Conservation (phyloP, 2,113 vertebrate genomes). For the Spilogale gracilis region DNA sequence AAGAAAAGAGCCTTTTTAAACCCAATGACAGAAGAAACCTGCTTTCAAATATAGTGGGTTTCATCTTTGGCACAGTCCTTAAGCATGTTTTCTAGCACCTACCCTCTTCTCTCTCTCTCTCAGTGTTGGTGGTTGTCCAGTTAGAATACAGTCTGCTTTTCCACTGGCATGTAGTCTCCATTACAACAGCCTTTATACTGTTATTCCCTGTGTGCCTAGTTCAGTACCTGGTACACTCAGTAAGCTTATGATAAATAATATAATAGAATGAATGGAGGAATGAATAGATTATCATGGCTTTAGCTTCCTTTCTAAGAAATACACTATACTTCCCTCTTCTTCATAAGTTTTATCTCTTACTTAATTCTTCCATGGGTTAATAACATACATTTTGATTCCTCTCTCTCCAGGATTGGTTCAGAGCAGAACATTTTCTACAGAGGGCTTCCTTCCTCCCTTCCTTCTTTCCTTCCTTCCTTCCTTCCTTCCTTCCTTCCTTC, state of each 20-base stretch:
- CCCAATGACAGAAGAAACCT: background rate
- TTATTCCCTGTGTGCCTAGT: rapidly evolving
- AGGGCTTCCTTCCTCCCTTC: too few relatives aligned
- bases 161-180: rapidly evolving
- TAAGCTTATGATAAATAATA: rapidly evolving
- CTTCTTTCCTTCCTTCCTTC: too few relatives aligned
- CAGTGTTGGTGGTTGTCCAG: rapidly evolving
- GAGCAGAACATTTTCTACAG: background rate
- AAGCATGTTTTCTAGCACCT: background rate
- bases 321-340: background rate
- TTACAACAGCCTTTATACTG: rapidly evolving
- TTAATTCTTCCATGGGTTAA: background rate
- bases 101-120: too few relatives aligned
- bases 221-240: rapidly evolving
- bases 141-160: background rate
- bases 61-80: background rate
- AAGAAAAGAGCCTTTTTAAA: background rate
- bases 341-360: background rate
- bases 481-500: too few relatives aligned
- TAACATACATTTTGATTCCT: background rate
- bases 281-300: background rate
- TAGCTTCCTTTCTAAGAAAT: background rate
- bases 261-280: background rate
- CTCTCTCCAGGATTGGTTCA: background rate
- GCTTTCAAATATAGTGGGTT: background rate